phyloP scores from a whole-genome alignment of 2,113 vertebrate species.

The Pollimyrus isidori region DNA sequence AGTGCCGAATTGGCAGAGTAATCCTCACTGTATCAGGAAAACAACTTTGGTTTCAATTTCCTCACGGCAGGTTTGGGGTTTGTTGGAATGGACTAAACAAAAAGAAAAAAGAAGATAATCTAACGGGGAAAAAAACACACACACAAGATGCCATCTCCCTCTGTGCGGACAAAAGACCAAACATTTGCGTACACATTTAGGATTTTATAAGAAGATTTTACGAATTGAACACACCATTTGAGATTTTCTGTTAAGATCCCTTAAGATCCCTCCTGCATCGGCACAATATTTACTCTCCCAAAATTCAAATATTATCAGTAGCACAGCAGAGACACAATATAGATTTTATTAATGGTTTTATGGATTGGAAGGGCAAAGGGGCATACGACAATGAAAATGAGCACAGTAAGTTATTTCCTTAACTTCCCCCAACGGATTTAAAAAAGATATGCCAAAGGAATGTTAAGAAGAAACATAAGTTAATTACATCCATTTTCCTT shows the following conservation, averaged over 20 bases:
- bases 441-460: neutral
- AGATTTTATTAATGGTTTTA: slow-evolving; percentile 9
- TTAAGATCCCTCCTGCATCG: neutral
- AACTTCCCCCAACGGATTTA: neutral
- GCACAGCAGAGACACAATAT: neutral
- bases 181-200: neutral
- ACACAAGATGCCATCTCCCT: neutral
- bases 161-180: neutral
- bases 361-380: neutral
- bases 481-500: neutral
- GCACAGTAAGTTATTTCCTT: neutral
- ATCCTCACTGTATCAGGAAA: slow-evolving; percentile 7
- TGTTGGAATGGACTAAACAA: neutral
- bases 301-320: slow-evolving; percentile 4
- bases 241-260: neutral
- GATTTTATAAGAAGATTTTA: neutral
- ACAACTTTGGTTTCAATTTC: slow-evolving; percentile 10
- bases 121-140: neutral
- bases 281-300: neutral
- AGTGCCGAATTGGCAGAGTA: neutral
- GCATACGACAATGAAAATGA: neutral
- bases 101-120: neutral
- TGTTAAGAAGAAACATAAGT: neutral
- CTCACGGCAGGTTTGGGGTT: neutral
- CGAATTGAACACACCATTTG: neutral